Evolutionary conservation across 2,113 vertebrate genomes (phyloP), one percentile per base, ranked within the genome.

Genomic region (Xiphophorus maculatus): DNA sequence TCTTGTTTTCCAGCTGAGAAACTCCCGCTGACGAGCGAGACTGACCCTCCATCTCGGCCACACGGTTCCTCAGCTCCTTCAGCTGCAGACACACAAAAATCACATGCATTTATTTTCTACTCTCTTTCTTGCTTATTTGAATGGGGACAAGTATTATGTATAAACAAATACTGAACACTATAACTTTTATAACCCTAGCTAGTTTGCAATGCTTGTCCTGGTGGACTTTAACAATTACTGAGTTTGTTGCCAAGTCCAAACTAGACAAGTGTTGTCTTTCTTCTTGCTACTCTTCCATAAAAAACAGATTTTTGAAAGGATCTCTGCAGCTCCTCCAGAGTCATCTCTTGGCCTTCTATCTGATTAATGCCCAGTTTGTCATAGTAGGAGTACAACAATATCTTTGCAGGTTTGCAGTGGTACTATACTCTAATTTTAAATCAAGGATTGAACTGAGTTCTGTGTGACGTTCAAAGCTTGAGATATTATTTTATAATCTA

Each of bases 11-110:
- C 80, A 99, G 94, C 89, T 97, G 97, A 1, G 95, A 93, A 32
- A 97, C 29, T 79, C 92, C 96, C 73, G 89, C 80, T 0, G 83
- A 95, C 72, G 96, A 94, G 32, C 96, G 95, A 68, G 95, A 95
- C 79, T 96, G 94, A 11, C 96, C 96, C 89, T 98, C 97, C 14
- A 93, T 95, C 73, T 95, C 96, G 6, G 95, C 92, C 79, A 99
- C 67, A 10, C 97, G 95, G 76, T 80, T 92, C 91, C 95, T 97
- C 84, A 97, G 90, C 81, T 99, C 97, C 91, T 98, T 99, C 85
- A 97, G 94, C 97, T 99, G 84, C 73, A 54, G 29, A 40, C 32
- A 74, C 65, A 86, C 44, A 48, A 19, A 48, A 48, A 19, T 19
- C 51, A 48, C 44, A 19, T 6, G 17, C 17, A 48, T 7, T 19